These are phyloP conservation scores for Drosophila sulfurigaster DNA, from an alignment of 1,140 invertebrate genomes.

Conservation along the genomic window DNA sequence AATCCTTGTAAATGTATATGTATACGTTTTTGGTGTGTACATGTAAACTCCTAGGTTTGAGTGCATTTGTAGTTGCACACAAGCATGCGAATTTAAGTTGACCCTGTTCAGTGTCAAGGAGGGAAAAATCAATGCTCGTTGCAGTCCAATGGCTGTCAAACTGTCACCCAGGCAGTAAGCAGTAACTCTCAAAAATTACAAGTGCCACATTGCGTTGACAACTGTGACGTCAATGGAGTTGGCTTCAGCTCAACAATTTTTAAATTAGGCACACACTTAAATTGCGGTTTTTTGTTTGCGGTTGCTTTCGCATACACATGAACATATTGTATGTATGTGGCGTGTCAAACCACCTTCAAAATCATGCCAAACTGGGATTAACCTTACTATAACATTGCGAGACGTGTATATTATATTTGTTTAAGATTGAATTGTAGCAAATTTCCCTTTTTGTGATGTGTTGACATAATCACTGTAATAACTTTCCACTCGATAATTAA, in stretches of 20 bases:
- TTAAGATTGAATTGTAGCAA: background rate
- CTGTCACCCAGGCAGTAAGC: slow-evolving; percentile 30
- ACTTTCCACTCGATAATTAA: background rate
- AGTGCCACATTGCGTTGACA: background rate
- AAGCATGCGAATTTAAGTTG: slow-evolving; percentile 38
- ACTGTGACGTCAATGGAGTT: slow-evolving; percentile 18
- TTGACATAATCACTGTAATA: background rate
- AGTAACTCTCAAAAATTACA: slow-evolving; percentile 3
- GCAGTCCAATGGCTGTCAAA: slow-evolving; percentile 51
- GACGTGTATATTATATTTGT: background rate
- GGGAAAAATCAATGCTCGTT: slow-evolving; percentile 73
- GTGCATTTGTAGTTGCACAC: slow-evolving; percentile 34
- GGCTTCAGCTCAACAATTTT: background rate
- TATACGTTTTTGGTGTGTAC: background rate
- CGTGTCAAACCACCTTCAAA: slow-evolving; percentile 15
- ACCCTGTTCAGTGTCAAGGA: slow-evolving; percentile 77
- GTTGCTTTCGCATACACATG: background rate
- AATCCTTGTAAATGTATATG: slow-evolving; percentile 18
- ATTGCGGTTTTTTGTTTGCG: slow-evolving; percentile 1
- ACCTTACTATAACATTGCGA: slow-evolving; percentile 10
- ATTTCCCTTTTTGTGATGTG: slow-evolving; percentile 5
- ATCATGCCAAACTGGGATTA: slow-evolving; percentile 29
- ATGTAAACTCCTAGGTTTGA: slow-evolving; percentile 42
- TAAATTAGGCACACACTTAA: slow-evolving; percentile 3
- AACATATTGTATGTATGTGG: background rate